phyloP scores from a whole-genome alignment of 2,888 invertebrate genomes.

The Tridacna gigas region DNA sequence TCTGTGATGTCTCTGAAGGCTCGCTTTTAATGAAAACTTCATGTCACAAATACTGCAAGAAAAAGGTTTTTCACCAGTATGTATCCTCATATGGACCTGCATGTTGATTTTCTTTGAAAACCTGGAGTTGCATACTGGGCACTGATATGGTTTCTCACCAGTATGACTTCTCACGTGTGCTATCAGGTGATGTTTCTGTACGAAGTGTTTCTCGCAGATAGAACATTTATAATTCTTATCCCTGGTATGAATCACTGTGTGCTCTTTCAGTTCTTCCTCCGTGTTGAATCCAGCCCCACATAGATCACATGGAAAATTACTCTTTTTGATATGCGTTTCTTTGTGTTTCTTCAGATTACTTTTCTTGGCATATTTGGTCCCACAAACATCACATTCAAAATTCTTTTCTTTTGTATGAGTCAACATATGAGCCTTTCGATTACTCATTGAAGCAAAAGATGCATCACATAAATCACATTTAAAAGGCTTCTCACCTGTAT shows the following conservation, averaged over 20 bases:
- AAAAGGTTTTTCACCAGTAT: slow-evolving; percentile 25
- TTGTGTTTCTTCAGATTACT: slow-evolving; percentile 13
- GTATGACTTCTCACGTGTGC: slow-evolving; percentile 17
- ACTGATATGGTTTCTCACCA: slow-evolving; percentile 25
- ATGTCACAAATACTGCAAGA: slow-evolving; percentile 9
- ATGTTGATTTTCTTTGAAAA: slow-evolving; percentile 23
- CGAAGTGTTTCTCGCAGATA: slow-evolving; percentile 14
- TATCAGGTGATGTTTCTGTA: slow-evolving; percentile 12
- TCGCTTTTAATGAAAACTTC: slow-evolving; percentile 9
- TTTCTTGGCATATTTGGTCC: slow-evolving; percentile 4
- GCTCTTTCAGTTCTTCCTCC: slow-evolving; percentile 14
- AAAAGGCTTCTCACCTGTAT: slow-evolving; percentile 25
- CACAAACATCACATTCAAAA: slow-evolving; percentile 16
- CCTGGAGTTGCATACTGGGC: background rate
- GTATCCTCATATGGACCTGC: slow-evolving; percentile 9
- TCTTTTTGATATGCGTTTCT: slow-evolving; percentile 2
- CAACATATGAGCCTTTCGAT: slow-evolving; percentile 9
- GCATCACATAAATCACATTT: slow-evolving; percentile 25
- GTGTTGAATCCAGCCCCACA: slow-evolving; percentile 5
- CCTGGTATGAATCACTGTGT: slow-evolving; percentile 1
- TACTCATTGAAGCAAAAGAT: slow-evolving; percentile 11
- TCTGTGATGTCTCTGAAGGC: slow-evolving; percentile 24
- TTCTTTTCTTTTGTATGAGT: slow-evolving; percentile 23
- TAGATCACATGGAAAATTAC: slow-evolving; percentile 14
- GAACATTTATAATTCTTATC: slow-evolving; percentile 25